Conservation (phyloP, 2,888 invertebrate species). For the Hyles lineata region DNA sequence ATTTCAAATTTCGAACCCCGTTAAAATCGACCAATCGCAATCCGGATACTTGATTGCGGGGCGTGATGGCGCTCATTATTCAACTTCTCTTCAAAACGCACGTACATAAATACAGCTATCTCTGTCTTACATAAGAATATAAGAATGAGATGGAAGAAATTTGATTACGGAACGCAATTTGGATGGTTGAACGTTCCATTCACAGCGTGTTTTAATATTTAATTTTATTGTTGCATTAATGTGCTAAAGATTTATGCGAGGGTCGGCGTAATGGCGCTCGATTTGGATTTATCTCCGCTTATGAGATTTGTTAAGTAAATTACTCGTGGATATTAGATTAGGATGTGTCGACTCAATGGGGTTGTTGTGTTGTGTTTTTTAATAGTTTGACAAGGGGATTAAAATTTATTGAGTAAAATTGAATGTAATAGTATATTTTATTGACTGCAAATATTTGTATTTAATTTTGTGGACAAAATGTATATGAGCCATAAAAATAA, state of each 20-base stretch:
- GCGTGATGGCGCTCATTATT: slow-evolving; percentile 80
- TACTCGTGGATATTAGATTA: slow-evolving; percentile 37
- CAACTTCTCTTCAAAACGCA: slow-evolving; percentile 44
- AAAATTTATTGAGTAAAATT: slow-evolving; percentile 3
- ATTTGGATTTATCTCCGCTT: slow-evolving; percentile 49
- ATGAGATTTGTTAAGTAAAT: slow-evolving; percentile 51
- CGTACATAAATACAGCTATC: slow-evolving; percentile 46
- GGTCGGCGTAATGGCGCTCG: slow-evolving; percentile 66
- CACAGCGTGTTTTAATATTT: slow-evolving; percentile 79
- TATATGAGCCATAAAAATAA: too few relatives aligned
- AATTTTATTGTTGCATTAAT: slow-evolving; percentile 79
- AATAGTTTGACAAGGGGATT: slow-evolving; percentile 6
- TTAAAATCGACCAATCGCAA: slow-evolving; percentile 74
- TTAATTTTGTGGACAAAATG: too few relatives aligned
- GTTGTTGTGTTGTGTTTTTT: slow-evolving; percentile 13
- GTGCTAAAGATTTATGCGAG: slow-evolving; percentile 72
- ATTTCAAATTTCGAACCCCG: slow-evolving; percentile 70
- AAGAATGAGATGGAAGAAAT: slow-evolving; percentile 48
- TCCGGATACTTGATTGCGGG: slow-evolving; percentile 71
- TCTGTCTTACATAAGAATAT: slow-evolving; percentile 44
- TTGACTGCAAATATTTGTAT: not conserved
- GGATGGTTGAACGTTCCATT: slow-evolving; percentile 58
- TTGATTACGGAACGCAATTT: slow-evolving; percentile 62
- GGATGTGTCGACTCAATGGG: slow-evolving; percentile 22
- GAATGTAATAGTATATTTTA: slow-evolving; percentile 22